Percentiles rank a stretch among this genome's conserved stretches.
These are phyloP conservation scores for Vanacampus margaritifer DNA, from an alignment of 2,113 vertebrate species.

Conservation along the genomic window DNA sequence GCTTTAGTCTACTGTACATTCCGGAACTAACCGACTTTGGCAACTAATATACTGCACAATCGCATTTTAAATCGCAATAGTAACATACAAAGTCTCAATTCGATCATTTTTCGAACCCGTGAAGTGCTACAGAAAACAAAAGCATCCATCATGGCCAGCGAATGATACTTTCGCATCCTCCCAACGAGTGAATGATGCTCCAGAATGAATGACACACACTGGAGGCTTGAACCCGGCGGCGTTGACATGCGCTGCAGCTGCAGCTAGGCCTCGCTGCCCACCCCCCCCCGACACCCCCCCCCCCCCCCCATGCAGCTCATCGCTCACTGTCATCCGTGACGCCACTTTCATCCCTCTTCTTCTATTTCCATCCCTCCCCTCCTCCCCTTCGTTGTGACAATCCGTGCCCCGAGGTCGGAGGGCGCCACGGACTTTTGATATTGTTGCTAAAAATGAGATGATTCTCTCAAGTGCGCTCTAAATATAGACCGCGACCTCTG, in stretches of 20 bases:
- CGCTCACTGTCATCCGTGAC: constrained; percentile 47
- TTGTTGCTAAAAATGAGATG: constrained; percentile 73
- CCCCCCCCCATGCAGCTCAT: constrained; percentile 27
- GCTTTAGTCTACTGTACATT: too few species aligned
- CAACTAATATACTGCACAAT: too few species aligned
- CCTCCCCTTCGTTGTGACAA: not conserved
- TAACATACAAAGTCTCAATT: too few species aligned
- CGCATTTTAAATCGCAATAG: not conserved
- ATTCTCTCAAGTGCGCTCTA: constrained; percentile 62
- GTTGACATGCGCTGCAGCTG: not conserved
- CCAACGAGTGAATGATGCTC: not conserved
- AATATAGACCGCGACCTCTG: constrained; percentile 63
- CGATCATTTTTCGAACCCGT: too few species aligned
- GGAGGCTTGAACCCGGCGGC: not conserved
- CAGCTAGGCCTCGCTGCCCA: not conserved
- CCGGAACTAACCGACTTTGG: too few species aligned
- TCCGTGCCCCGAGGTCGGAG: constrained; percentile 66
- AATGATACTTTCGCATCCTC: too few species aligned
- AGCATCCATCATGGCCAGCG: too few species aligned
- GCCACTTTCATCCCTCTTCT: constrained; percentile 34
- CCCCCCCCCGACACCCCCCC: not conserved
- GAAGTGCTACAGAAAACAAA: too few species aligned
- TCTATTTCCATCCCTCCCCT: constrained; percentile 9
- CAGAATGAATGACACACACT: not conserved
- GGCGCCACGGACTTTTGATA: constrained; percentile 71